Base-by-base conservation (phyloP, 2,888 invertebrate genomes). In the Norana najaformis region DNA sequence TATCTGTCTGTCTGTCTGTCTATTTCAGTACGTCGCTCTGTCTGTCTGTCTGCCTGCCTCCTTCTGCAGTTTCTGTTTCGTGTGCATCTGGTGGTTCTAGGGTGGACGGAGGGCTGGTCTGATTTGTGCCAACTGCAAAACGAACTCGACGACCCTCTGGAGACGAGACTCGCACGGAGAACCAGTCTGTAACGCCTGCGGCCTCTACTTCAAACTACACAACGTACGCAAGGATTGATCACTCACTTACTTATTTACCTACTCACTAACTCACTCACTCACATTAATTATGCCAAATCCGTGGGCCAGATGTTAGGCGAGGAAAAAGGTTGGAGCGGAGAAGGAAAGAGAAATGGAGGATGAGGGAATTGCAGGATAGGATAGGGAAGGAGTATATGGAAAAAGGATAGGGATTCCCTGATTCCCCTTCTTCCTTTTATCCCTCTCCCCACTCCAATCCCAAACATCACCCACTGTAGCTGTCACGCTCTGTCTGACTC, bases 181-280 rank as follows among this genome's bases (percentile, higher is more conserved):
- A 96, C 99, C 98, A 96, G 96, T 98, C 94, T 99, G 99, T 96
- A 99, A 99, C 96, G 99, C 99, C 90, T 99, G 99, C 96, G 99
- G 99, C 92, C 97, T 99, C 91, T 99, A 99, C 96, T 98, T 98
- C 96, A 99, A 99, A 96, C 99, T 99, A 18, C 92, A 92, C 88
- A 92, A 91, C 41, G 69, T 69, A 69, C 92, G 92, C 11, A 69
- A n/a, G 8, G 69, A 14, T 83, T 18, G 14, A 20, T 83, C 23
- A 34, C 83, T 30, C 23, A 34, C n/a, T 83, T 35, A 8, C 83
- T 83, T 18, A 34, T 34, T 34, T 36, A 13, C 35, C 35, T 23
- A 36, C 85, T 36, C 35, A n/a, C n/a, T 69, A 47, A 11, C 47
- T 47, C 2, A 69, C 30, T 47, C 18, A 47, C 47, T 47, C 18